Conservation (phyloP, 2,113 vertebrate species). For the Noturus placidus region DNA sequence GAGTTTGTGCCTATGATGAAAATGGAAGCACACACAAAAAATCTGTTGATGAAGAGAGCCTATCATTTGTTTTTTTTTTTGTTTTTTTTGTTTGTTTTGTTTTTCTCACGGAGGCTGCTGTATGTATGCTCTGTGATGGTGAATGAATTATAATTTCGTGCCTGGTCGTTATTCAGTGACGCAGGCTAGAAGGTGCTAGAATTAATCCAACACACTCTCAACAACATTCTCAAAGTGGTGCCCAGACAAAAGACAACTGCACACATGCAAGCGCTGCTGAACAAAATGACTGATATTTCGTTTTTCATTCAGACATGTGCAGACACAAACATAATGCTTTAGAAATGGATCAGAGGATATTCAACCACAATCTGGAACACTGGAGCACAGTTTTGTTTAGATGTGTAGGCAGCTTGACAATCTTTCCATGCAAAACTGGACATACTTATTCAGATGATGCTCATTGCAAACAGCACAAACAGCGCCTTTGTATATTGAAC, state of each 20-base stretch:
- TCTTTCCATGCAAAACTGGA: conserved; percentile 26
- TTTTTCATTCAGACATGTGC: background rate
- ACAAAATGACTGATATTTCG: background rate
- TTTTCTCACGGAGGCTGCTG: conserved; percentile 12
- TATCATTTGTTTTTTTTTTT: conserved; percentile 37
- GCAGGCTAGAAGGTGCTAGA: conserved; percentile 23
- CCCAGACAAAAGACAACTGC: conserved; percentile 32
- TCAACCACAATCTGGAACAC: conserved; percentile 5
- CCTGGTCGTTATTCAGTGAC: background rate
- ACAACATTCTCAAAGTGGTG: conserved; percentile 25
- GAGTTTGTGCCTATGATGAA: conserved; percentile 51
- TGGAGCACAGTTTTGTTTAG: conserved; percentile 2
- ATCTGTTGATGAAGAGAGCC: conserved; percentile 50
- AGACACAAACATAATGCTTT: background rate
- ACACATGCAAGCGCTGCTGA: background rate
- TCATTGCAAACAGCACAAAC: conserved; percentile 19
- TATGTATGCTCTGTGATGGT: conserved; percentile 22
- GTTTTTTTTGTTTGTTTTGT: background rate
- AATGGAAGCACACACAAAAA: conserved; percentile 70
- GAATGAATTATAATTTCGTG: background rate
- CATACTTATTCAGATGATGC: conserved; percentile 10
- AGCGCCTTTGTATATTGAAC: background rate
- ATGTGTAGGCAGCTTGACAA: background rate
- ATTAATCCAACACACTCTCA: conserved; percentile 11
- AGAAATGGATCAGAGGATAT: background rate